phyloP scores from a whole-genome alignment of 2,888 invertebrate species.

The Tuberolachnus salignus region DNA sequence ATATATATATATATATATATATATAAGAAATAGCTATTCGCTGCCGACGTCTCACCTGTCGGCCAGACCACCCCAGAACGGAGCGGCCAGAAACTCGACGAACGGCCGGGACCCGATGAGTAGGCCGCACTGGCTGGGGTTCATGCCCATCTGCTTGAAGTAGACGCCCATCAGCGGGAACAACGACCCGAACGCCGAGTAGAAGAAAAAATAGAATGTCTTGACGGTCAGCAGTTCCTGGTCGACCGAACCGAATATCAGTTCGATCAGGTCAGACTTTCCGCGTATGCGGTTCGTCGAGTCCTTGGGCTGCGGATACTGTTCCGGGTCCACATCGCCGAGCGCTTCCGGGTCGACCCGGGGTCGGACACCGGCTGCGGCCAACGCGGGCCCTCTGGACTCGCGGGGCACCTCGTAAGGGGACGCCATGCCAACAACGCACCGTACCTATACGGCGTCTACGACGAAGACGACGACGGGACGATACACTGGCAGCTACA shows the following conservation, averaged over 20 bases:
- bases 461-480: neutral
- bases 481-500: neutral
- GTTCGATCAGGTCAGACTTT: constrained; percentile 81
- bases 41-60: constrained; percentile 79
- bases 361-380: constrained; percentile 65
- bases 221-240: constrained; percentile 93
- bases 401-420: constrained; percentile 53
- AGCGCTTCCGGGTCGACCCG: constrained; percentile 81
- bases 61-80: constrained; percentile 96
- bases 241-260: constrained; percentile 79
- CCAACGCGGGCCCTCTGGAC: constrained; percentile 49
- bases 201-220: constrained; percentile 99
- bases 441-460: neutral
- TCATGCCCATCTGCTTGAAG: constrained; percentile 99
- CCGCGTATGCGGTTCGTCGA: constrained; percentile 89
- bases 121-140: constrained; percentile 91
- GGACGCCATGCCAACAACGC: constrained; percentile 39
- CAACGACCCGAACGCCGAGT: constrained; percentile 96
- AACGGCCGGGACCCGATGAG: constrained; percentile 96
- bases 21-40: too few relatives aligned
- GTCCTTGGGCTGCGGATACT: constrained; percentile 83
- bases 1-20: too few relatives aligned
- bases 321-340: constrained; percentile 82
- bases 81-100: constrained; percentile 95
- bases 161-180: constrained; percentile 99